A percentile compares a stretch with the other conserved stretches of the same genome.
These are phyloP conservation scores for Notechis scutatus DNA, from an alignment of 2,113 vertebrate species.

Conservation along the genomic window DNA sequence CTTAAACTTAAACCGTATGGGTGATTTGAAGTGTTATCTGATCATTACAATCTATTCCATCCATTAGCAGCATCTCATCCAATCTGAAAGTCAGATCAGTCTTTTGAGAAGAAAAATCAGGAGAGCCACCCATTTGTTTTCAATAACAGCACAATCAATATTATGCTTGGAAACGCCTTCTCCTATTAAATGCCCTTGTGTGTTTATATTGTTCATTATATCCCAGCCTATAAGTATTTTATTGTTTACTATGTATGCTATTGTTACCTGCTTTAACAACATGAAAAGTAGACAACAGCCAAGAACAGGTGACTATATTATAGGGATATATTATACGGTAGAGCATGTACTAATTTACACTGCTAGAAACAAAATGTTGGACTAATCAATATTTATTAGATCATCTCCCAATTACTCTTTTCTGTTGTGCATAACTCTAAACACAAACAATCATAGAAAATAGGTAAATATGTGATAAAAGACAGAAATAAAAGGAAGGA, in stretches of 20 bases:
- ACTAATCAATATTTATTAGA: not conserved
- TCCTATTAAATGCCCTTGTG: conserved; percentile 8
- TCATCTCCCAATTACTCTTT: not conserved
- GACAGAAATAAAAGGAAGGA: not conserved
- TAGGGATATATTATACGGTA: not conserved
- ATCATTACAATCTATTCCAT: conserved; percentile 80
- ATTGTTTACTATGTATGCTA: not conserved
- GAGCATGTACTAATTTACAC: not conserved
- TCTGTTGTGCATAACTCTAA: not conserved
- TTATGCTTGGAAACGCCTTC: conserved; percentile 61
- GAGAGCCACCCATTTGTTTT: conserved; percentile 71
- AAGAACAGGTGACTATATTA: not conserved
- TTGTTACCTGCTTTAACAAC: not conserved
- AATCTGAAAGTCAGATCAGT: conserved; percentile 69
- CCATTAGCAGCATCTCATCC: conserved; percentile 70
- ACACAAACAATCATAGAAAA: not conserved
- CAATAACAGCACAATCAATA: conserved; percentile 68
- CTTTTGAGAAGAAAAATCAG: conserved; percentile 59
- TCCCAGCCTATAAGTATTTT: not conserved
- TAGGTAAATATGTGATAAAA: not conserved
- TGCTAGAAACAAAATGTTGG: not conserved
- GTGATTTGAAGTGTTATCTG: conserved; percentile 48
- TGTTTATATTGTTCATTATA: too few relatives aligned
- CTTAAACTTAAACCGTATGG: conserved; percentile 28
- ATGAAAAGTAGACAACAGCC: not conserved